Evolutionary conservation across 2,113 vertebrate genomes (phyloP), one percentile per base, ranked within the genome.

Genomic region (Cephalopterus ornatus): DNA sequence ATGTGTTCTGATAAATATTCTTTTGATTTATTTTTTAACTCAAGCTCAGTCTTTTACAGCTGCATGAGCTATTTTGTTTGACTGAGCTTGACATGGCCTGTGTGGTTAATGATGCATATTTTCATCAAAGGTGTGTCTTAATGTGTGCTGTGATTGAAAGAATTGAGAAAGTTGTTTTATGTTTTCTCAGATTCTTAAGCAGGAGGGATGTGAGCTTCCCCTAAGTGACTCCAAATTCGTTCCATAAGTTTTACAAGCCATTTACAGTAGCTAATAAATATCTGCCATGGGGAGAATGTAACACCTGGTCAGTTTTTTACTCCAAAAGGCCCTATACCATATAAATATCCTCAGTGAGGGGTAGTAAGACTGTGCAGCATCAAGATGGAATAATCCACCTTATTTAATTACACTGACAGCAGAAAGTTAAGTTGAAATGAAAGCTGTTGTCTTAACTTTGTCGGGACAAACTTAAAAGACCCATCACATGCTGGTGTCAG

Each of bases 21-120:
- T 61, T 93, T 88, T 92, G 74, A 79, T 92, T 88, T 88, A 35
- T 65, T 91, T 94, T 91, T 95, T 73, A 91, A 77, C 83, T 83
- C 67, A 55, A 62, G 62, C n/a, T 68, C 44, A 63, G 22, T n/a
- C 20, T 78, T 92, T 71, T 67, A 71, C 35, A 66, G 41, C 14
- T 65, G 22, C 49, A 87, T 55, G 32, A 84, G 37, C 46, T 50
- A 42, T 49, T 92, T 94, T 87, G 68, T 74, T 89, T 93, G 76
- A 86, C 61, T 76, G 86, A 68, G 53, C 83, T 66, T 77, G 72
- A 66, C 76, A 74, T 22, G 35, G 65, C 28, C 73, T 53, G 28
- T 49, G 70, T 85, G 56, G 52, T 81, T 87, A 91, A 78, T 47
- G 56, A 78, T 61, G 30, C 26, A 46, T 71, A 44, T 63, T 92